phyloP scores from a whole-genome alignment of 2,888 invertebrate species.

The Drosophila acutilabella region DNA sequence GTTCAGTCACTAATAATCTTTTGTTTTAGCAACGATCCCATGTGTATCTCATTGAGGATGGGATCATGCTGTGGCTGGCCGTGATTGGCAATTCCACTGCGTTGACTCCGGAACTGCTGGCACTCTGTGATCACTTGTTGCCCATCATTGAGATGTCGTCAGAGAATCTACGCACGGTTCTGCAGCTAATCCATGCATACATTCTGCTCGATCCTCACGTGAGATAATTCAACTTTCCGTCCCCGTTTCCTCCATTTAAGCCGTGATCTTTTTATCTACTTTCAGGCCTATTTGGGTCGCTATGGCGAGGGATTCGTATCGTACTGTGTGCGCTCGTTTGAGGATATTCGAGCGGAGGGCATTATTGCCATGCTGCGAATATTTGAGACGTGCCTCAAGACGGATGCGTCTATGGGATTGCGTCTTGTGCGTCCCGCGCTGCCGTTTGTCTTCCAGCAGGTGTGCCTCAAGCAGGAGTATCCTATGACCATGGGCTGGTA shows the following conservation, averaged over 20 bases:
- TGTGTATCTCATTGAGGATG: constrained; percentile 96
- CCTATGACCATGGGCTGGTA: constrained; percentile 92
- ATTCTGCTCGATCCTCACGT: constrained; percentile 89
- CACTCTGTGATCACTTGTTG: constrained; percentile 90
- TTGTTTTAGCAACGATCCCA: constrained; percentile 89
- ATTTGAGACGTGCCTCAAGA: constrained; percentile 91
- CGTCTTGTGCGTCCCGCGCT: constrained; percentile 89
- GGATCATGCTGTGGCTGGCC: constrained; percentile 94
- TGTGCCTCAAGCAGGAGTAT: constrained; percentile 89
- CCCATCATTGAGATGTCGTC: constrained; percentile 92
- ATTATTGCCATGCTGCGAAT: constrained; percentile 90
- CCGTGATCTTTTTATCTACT: not conserved
- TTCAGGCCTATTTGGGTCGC: constrained; percentile 89
- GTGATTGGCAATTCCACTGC: constrained; percentile 91
- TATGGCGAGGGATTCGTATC: constrained; percentile 90
- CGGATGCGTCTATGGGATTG: constrained; percentile 90
- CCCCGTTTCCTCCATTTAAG: not conserved
- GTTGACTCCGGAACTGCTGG: constrained; percentile 88
- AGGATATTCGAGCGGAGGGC: constrained; percentile 92
- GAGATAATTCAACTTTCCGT: not conserved
- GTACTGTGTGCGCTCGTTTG: constrained; percentile 89
- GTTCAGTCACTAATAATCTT: not conserved
- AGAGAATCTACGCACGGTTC: constrained; percentile 91
- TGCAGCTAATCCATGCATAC: constrained; percentile 93
- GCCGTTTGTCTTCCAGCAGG: constrained; percentile 88